These are phyloP conservation scores for Boleophthalmus pectinirostris DNA, from an alignment of 2,113 vertebrate genomes.

Conservation along the genomic window DNA sequence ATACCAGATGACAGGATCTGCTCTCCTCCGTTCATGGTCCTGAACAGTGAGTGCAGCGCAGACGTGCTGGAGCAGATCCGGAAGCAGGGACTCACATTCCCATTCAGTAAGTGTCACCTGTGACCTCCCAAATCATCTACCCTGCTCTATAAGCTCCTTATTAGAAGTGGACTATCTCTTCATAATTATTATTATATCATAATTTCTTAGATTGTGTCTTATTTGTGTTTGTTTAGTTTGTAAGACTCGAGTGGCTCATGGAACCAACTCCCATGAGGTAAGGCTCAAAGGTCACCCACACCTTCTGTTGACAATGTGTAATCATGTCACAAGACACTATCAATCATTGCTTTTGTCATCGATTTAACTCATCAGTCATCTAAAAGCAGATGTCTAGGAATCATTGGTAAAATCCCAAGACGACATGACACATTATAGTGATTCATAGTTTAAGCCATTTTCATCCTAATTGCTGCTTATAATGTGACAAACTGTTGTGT, in stretches of 20 bases:
- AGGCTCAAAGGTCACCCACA: slow-evolving; percentile 63
- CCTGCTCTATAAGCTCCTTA: background rate
- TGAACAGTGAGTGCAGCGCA: slow-evolving; percentile 87
- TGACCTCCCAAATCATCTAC: background rate
- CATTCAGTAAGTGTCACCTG: slow-evolving; percentile 87
- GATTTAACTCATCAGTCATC: background rate
- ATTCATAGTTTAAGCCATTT: background rate
- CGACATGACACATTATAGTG: background rate
- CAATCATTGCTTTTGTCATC: background rate
- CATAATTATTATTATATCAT: too few relatives aligned
- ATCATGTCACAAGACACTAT: slow-evolving; percentile 3
- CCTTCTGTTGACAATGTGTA: slow-evolving; percentile 25
- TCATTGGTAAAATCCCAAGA: background rate
- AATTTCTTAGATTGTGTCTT: background rate
- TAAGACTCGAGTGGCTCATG: slow-evolving; percentile 98
- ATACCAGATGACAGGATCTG: slow-evolving; percentile 89
- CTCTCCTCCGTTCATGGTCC: slow-evolving; percentile 98
- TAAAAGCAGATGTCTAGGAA: background rate
- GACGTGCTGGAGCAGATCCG: slow-evolving; percentile 90
- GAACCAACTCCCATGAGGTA: slow-evolving; percentile 99
- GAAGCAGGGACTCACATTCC: slow-evolving; percentile 92
- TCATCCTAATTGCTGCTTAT: background rate
- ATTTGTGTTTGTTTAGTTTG: slow-evolving; percentile 84
- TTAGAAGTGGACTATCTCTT: background rate
- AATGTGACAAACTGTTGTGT: background rate